These are phyloP conservation scores for Lapara coniferarum DNA, from an alignment of 2,888 invertebrate species.

Conservation along the genomic window DNA sequence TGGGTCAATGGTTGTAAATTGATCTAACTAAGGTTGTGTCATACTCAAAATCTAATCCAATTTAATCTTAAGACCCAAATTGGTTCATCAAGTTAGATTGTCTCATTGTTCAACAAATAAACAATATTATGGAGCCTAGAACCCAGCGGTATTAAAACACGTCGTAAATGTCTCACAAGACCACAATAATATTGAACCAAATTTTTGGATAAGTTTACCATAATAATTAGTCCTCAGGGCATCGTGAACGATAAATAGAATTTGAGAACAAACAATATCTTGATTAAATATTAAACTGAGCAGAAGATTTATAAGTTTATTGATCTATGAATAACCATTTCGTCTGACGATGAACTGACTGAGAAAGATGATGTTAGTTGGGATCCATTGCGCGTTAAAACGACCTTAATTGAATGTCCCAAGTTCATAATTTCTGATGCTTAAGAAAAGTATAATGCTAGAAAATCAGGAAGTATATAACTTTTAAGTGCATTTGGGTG, in stretches of 20 bases:
- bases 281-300: neutral
- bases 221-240: conserved; percentile 1
- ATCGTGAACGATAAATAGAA: neutral
- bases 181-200: conserved; percentile 1
- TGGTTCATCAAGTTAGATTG: neutral
- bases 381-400: too few species aligned
- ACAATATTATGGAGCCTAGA: neutral
- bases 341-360: too few species aligned
- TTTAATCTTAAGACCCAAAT: neutral
- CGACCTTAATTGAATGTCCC: too few species aligned
- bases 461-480: too few species aligned
- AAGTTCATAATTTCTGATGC: too few species aligned
- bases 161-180: conserved; percentile 1
- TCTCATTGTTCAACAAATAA: neutral
- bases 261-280: neutral
- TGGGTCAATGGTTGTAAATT: neutral
- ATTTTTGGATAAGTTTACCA: neutral
- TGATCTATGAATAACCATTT: neutral
- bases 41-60: neutral
- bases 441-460: too few species aligned
- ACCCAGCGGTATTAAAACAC: conserved; percentile 4
- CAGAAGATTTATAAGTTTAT: neutral
- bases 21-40: neutral
- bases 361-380: too few species aligned
- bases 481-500: too few species aligned